Evolutionary conservation across 2,888 invertebrate genomes (phyloP).

Genomic region (Orthosia incerta): DNA sequence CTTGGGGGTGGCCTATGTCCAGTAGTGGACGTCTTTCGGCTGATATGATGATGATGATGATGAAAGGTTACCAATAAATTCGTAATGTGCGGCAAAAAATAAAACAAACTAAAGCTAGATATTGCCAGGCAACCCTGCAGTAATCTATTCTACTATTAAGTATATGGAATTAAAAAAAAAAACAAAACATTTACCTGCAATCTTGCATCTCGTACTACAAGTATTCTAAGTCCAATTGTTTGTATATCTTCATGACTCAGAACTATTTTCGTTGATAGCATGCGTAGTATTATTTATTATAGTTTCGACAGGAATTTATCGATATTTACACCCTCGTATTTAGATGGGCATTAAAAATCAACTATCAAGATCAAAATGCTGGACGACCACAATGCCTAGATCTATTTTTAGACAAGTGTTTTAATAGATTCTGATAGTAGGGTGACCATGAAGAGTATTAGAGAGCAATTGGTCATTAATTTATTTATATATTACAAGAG

Average conservation of each 20-base stretch:
- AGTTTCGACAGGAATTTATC: conserved; percentile 41
- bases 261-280: conserved; percentile 1
- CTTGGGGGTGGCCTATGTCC: too few relatives aligned
- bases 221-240: neutral
- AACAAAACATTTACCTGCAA: too few relatives aligned
- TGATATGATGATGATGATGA: too few relatives aligned
- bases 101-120: too few relatives aligned
- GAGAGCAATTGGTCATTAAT: neutral
- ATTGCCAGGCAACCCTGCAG: too few relatives aligned
- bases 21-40: too few relatives aligned
- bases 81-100: too few relatives aligned
- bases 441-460: conserved; percentile 63
- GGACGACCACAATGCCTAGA: conserved; percentile 69
- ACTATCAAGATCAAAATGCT: conserved; percentile 66
- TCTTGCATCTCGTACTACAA: too few relatives aligned
- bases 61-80: too few relatives aligned
- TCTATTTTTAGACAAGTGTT: conserved; percentile 77
- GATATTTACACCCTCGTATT: conserved; percentile 66
- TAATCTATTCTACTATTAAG: too few relatives aligned
- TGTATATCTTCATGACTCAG: neutral
- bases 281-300: conserved; percentile 28
- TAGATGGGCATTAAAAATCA: conserved; percentile 69
- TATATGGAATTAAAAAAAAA: too few relatives aligned
- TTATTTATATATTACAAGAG: neutral
- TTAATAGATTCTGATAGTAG: conserved; percentile 71